phyloP scores from a whole-genome alignment of 1,140 invertebrate genomes.

The Rhynchophorus ferrugineus region DNA sequence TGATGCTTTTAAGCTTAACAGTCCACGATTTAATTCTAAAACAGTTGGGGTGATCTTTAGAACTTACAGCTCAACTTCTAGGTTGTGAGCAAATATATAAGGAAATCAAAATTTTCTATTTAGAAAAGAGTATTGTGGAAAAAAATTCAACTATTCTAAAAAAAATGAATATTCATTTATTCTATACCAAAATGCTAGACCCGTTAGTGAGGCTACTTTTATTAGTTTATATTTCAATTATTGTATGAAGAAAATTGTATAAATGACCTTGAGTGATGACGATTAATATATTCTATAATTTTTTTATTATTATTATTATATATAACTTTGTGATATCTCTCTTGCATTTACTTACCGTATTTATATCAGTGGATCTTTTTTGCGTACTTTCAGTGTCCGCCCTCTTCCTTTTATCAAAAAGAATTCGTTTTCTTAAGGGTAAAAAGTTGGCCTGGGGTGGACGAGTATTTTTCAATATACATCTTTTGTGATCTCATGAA shows the following conservation, averaged over 20 bases:
- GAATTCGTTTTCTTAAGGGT: too few relatives aligned
- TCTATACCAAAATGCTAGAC: neutral
- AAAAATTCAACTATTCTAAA: neutral
- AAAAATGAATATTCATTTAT: neutral
- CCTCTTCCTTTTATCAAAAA: too few relatives aligned
- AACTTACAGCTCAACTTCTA: neutral
- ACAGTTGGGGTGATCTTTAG: too few relatives aligned
- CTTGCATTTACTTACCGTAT: conserved; percentile 25
- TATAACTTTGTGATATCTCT: conserved; percentile 34
- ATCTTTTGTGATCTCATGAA: conserved; percentile 33
- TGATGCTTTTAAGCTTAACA: too few relatives aligned
- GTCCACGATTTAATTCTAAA: too few relatives aligned
- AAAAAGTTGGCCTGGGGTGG: too few relatives aligned
- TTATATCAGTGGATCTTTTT: conserved; percentile 19
- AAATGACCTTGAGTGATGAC: conserved; percentile 30
- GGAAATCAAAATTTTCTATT: neutral
- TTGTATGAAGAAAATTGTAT: conserved; percentile 27
- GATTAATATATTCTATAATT: conserved; percentile 27
- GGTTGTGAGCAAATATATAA: neutral
- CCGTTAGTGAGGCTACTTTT: neutral
- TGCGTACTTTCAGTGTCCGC: too few relatives aligned
- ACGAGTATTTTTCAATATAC: conserved; percentile 12
- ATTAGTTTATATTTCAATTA: conserved; percentile 13
- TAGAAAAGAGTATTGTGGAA: neutral
- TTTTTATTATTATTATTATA: too few relatives aligned